phyloP scores from a whole-genome alignment of 2,113 vertebrate species.

The Enhydra lutris region DNA sequence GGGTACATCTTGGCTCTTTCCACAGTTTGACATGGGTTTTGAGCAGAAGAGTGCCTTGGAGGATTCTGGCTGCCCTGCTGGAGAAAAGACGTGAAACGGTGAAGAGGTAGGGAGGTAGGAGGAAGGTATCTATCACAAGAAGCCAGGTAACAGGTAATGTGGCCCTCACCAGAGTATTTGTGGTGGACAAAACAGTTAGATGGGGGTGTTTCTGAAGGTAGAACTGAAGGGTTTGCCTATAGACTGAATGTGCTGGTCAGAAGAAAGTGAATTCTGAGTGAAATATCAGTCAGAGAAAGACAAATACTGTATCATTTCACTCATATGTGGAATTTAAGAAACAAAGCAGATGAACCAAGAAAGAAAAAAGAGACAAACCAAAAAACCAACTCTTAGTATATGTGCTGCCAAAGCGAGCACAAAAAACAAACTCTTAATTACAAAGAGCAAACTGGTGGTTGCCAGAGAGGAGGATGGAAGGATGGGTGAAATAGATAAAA shows the following conservation, averaged over 20 bases:
- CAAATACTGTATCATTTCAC: neutral
- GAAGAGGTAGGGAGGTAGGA: neutral
- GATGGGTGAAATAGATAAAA: neutral
- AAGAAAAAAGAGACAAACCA: neutral
- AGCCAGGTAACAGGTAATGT: neutral
- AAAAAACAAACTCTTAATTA: neutral
- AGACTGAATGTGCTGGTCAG: neutral
- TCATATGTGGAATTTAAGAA: neutral
- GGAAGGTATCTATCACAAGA: no score
- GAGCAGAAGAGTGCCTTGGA: no score
- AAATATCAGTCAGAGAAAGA: neutral
- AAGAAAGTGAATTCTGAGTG: neutral
- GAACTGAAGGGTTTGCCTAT: neutral
- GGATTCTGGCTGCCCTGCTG: neutral
- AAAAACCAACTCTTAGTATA: neutral
- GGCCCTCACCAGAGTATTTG: no score
- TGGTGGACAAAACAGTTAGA: neutral
- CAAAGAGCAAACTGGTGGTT: neutral
- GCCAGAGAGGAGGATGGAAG: neutral
- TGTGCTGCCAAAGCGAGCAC: no score
- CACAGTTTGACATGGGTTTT: neutral
- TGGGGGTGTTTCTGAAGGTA: neutral
- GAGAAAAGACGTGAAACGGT: neutral
- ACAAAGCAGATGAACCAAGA: neutral
- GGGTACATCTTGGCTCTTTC: no score